phyloP scores from a whole-genome alignment of 64 coral and sea anemone species.

The Pocillopora damicornis region DNA sequence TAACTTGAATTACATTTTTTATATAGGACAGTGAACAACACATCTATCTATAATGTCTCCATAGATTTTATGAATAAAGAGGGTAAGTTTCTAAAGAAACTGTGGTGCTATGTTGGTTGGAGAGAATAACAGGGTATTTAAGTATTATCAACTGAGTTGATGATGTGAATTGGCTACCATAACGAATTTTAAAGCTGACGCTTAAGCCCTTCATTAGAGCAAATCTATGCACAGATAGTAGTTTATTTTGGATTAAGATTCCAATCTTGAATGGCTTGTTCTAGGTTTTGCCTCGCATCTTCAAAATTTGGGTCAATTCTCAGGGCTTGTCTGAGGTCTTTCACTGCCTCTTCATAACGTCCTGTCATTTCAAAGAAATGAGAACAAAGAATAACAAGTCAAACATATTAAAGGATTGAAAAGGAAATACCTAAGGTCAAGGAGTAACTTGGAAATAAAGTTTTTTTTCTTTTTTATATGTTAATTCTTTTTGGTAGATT shows the following conservation, averaged over 20 bases:
- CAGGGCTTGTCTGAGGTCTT: constrained; percentile 28
- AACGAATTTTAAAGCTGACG: no score
- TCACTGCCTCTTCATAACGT: constrained; percentile 32
- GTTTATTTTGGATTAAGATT: background rate
- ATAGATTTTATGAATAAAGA: background rate
- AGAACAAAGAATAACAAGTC: background rate
- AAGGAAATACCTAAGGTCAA: background rate
- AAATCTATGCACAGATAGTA: background rate
- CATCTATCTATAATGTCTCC: no score
- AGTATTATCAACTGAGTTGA: no score
- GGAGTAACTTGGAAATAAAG: no score
- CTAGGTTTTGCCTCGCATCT: constrained; percentile 36
- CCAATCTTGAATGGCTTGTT: constrained; percentile 41
- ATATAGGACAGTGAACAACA: no score
- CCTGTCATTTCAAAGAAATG: background rate
- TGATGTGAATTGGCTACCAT: no score
- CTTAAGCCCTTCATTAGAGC: background rate
- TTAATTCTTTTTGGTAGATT: no score
- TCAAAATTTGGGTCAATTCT: constrained; percentile 39
- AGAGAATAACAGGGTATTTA: no score
- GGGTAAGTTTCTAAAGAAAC: no score
- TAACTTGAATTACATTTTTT: no score
- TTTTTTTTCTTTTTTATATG: no score
- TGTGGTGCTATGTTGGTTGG: no score
- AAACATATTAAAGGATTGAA: background rate